phyloP scores from a whole-genome alignment of 2,113 vertebrate species.

The Platysternon megacephalum region DNA sequence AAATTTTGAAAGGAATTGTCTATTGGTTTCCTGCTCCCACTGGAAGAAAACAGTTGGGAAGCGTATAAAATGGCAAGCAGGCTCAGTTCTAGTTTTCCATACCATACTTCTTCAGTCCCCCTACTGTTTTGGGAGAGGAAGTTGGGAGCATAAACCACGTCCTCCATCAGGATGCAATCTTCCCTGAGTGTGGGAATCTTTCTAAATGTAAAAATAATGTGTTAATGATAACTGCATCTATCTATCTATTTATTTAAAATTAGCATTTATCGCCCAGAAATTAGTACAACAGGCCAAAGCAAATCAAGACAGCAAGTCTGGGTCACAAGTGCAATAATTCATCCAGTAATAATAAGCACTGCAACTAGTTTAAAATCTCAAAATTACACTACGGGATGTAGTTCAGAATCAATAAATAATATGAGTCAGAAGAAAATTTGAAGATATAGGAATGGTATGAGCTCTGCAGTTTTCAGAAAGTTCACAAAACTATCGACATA shows the following conservation, averaged over 20 bases:
- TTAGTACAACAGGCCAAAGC: neutral
- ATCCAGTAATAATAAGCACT: neutral
- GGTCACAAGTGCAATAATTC: neutral
- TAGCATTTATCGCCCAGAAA: neutral
- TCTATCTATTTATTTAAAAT: neutral
- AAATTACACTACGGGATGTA: neutral
- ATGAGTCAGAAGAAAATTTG: neutral
- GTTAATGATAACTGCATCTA: neutral
- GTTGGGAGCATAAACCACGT: neutral
- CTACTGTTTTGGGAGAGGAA: neutral
- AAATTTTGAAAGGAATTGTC: neutral
- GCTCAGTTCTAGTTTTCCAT: neutral
- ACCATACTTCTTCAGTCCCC: neutral
- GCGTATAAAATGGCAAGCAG: neutral
- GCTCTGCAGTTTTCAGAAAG: neutral
- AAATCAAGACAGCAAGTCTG: neutral
- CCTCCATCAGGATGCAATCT: neutral
- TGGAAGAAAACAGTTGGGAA: neutral
- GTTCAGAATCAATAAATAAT: neutral
- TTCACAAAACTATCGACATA: neutral
- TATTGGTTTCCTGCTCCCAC: neutral
- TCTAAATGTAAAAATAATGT: neutral
- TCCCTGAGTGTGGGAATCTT: neutral
- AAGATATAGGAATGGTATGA: neutral
- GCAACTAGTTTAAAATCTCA: neutral